phyloP scores from a whole-genome alignment of 2,888 invertebrate genomes.

The Zaprionus bogoriensis region DNA sequence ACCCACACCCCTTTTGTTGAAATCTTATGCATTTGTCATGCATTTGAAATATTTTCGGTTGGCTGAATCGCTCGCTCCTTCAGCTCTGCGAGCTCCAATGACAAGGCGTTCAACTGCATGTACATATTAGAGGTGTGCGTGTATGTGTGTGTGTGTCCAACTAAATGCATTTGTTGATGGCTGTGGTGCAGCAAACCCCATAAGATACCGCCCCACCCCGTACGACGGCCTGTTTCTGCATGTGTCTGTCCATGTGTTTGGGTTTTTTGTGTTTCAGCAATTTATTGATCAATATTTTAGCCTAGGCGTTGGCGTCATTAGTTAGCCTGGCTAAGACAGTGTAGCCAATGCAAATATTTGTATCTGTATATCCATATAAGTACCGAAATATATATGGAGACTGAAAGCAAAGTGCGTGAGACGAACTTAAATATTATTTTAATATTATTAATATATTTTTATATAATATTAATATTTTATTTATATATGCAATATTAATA shows the following conservation, averaged over 20 bases:
- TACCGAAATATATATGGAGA: too few relatives aligned
- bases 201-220: not conserved
- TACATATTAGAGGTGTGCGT: not conserved
- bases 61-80: constrained; percentile 45
- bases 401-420: too few relatives aligned
- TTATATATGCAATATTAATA: too few relatives aligned
- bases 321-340: constrained; percentile 15
- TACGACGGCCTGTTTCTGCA: constrained; percentile 3
- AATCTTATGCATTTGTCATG: constrained; percentile 78
- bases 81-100: constrained; percentile 34
- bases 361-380: too few relatives aligned
- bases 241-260: constrained; percentile 17
- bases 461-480: too few relatives aligned
- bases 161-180: constrained; percentile 51
- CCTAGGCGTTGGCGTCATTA: constrained; percentile 51
- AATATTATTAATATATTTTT: too few relatives aligned
- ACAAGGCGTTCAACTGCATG: constrained; percentile 23
- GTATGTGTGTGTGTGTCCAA: constrained; percentile 15
- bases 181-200: constrained; percentile 11
- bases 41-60: constrained; percentile 74
- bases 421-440: too few relatives aligned
- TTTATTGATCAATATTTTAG: constrained; percentile 72
- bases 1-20: constrained; percentile 52
- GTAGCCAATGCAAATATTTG: too few relatives aligned
- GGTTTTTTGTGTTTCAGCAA: constrained; percentile 36